phyloP scores from a whole-genome alignment of 1,140 invertebrate genomes.

The Drosophila pachea region DNA sequence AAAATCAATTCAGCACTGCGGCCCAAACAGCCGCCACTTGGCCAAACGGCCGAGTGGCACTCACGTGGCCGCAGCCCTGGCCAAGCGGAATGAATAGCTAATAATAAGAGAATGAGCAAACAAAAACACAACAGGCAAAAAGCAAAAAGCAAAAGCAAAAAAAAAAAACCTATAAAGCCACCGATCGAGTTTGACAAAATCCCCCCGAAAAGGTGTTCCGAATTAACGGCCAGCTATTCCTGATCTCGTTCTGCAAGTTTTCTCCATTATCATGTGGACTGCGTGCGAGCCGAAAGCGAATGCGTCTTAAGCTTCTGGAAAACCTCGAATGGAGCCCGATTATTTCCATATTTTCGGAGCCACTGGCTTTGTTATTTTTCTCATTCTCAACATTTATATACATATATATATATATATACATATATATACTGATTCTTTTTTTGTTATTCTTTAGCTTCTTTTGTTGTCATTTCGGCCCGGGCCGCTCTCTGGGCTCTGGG shows the following conservation, averaged over 20 bases:
- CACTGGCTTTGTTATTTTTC: too few relatives aligned
- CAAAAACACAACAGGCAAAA: not conserved
- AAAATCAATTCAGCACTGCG: slow-evolving; percentile 60
- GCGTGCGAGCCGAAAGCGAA: too few relatives aligned
- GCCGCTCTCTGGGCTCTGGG: slow-evolving; percentile 13
- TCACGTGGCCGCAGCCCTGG: slow-evolving; percentile 11
- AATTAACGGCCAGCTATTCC: slow-evolving; percentile 15
- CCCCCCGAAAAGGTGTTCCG: slow-evolving; percentile 21
- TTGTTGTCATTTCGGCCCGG: too few relatives aligned
- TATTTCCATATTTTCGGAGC: too few relatives aligned
- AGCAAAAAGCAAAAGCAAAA: not conserved
- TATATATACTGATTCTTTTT: too few relatives aligned
- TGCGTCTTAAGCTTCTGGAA: slow-evolving; percentile 4
- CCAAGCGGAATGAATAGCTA: slow-evolving; percentile 9
- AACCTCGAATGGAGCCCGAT: not conserved
- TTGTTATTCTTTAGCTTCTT: slow-evolving; percentile 24
- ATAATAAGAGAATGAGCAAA: not conserved
- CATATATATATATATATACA: too few relatives aligned
- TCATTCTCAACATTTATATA: too few relatives aligned
- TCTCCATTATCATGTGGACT: slow-evolving; percentile 22
- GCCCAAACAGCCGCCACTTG: slow-evolving; percentile 32
- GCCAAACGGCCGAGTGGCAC: slow-evolving; percentile 21
- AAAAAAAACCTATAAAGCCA: slow-evolving; percentile 32
- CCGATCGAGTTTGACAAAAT: slow-evolving; percentile 38
- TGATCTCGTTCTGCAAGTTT: slow-evolving; percentile 46